phyloP scores from a whole-genome alignment of 2,888 invertebrate genomes.

The Cephus pygmeus region DNA sequence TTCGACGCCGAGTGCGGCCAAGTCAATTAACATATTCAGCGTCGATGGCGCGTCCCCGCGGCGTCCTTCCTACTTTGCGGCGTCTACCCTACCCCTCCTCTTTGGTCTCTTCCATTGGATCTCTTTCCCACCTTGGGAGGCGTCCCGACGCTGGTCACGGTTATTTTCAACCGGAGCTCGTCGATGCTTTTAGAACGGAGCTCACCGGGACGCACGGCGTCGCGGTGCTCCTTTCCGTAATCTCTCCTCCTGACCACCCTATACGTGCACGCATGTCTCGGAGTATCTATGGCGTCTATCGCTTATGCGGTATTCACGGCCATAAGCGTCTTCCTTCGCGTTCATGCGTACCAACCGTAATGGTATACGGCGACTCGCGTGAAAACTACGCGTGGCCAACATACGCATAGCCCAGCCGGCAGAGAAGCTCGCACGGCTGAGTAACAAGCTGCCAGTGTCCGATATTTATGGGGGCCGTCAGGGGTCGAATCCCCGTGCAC shows the following conservation, averaged over 20 bases:
- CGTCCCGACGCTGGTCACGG: constrained; percentile 20
- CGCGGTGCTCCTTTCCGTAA: background rate
- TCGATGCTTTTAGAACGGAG: constrained; percentile 11
- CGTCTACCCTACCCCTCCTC: background rate
- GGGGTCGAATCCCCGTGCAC: constrained; percentile 49
- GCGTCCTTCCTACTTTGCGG: background rate
- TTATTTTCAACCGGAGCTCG: constrained; percentile 25
- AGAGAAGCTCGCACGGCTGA: constrained; percentile 52
- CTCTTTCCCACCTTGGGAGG: constrained; percentile 3
- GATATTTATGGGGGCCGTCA: constrained; percentile 62
- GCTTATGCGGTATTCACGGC: background rate
- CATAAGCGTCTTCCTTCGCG: background rate
- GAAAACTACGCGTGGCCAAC: background rate
- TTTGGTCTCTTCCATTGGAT: constrained; percentile 10
- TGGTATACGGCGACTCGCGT: background rate
- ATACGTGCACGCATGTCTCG: background rate
- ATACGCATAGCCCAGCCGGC: background rate
- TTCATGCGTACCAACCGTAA: background rate
- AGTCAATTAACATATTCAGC: constrained; percentile 36
- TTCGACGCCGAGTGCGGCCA: constrained; percentile 20
- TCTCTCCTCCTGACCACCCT: background rate
- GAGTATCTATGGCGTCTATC: background rate
- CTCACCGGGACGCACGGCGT: background rate
- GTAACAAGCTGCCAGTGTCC: constrained; percentile 63
- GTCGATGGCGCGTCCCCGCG: constrained; percentile 25